phyloP scores from a whole-genome alignment of 2,113 vertebrate species.

The Buteo buteo region DNA sequence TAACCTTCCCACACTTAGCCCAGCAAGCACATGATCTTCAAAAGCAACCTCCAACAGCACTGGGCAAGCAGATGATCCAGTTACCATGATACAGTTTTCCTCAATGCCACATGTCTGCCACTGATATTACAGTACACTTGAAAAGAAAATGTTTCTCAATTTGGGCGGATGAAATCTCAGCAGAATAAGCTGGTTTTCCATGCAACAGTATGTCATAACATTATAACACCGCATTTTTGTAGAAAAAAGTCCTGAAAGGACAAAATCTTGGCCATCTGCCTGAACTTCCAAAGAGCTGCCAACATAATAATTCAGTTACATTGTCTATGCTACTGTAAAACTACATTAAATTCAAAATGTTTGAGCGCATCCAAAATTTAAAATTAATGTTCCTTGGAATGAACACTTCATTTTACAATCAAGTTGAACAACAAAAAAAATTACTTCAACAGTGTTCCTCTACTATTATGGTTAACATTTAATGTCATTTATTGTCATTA shows the following conservation, averaged over 20 bases:
- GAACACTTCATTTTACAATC: background rate
- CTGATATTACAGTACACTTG: background rate
- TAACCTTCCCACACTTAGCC: background rate
- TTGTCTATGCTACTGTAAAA: slow-evolving; percentile 29
- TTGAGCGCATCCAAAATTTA: slow-evolving; percentile 27
- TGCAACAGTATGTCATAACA: background rate
- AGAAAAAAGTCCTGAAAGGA: slow-evolving; percentile 8
- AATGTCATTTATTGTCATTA: slow-evolving; percentile 60
- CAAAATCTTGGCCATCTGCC: background rate
- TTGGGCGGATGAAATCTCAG: background rate
- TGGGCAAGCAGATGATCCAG: background rate
- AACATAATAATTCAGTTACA: slow-evolving; percentile 3
- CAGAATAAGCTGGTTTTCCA: background rate
- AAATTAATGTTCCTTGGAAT: slow-evolving; percentile 15
- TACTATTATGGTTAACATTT: slow-evolving; percentile 36
- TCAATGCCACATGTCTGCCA: background rate
- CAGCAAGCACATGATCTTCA: background rate
- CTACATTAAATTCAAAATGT: slow-evolving; percentile 14
- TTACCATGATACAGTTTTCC: too few relatives aligned
- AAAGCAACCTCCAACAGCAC: background rate
- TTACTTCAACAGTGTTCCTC: background rate
- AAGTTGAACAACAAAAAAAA: background rate
- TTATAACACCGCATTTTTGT: background rate
- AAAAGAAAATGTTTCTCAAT: background rate
- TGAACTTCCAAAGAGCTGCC: background rate